Evolutionary conservation across 2,888 invertebrate genomes (phyloP), one percentile per base, ranked within the genome.

Genomic region (Acheta domesticus): DNA sequence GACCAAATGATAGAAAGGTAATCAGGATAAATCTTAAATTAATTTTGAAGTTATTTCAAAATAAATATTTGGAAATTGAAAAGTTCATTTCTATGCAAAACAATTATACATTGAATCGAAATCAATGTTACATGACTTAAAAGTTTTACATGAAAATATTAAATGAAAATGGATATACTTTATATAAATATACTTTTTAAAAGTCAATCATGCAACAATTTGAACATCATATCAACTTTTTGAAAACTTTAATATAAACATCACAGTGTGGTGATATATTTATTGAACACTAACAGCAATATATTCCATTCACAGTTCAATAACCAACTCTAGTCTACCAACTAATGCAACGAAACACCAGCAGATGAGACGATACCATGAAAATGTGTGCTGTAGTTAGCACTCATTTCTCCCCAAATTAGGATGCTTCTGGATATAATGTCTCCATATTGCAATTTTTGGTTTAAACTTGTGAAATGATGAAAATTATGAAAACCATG

Each of bases 161-260:
- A 36, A 36, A 36, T 36, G 36, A 36, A 36, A 36, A 36, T 36
- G 5, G 5, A 36, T 8, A 36, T 36, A 36, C 36, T 19, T 62
- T 62, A 62, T 62, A 62, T 62, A 62, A 62, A 62, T 62, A 62
- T 62, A 62, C 62, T 62, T 62, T 36, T 36, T n/a, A 62, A 16
- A 14, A 62, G 62, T 62, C n/a, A 62, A 62, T 62, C 62, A 62
- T n/a, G 62, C 62, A 62, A 62, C 62, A 62, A 62, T 62, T 62
- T 62, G 62, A 62, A 62, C 62, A 62, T 62, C 62, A 62, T 62
- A 62, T 62, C 62, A 62, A 62, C 62, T 62, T 62, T 62, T 62
- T 62, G 62, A 62, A 62, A 62, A 62, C 62, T 62, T 62, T 62
- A 62, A 62, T 62, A 62, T 62, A 62, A 62, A 62, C 62, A 62